Percentiles rank a stretch among this genome's conserved stretches.
Conservation (phyloP, 2,113 vertebrate species). For the Caranx ignobilis region DNA sequence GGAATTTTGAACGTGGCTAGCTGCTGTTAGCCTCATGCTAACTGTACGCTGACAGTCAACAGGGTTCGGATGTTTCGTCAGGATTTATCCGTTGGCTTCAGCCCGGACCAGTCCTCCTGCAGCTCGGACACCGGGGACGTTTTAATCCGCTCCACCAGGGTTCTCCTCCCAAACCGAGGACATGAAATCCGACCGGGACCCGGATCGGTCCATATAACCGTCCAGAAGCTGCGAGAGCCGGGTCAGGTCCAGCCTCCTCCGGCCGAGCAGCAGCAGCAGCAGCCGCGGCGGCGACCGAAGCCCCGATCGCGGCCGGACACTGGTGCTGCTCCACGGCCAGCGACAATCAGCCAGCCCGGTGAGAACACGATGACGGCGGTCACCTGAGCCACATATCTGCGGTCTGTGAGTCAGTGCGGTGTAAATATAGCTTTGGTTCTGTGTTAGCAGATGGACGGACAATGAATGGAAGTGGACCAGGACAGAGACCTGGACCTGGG, state of each 20-base stretch:
- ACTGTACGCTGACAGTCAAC: not conserved
- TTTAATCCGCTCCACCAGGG: constrained; percentile 47
- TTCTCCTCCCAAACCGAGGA: not conserved
- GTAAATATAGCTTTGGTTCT: not conserved
- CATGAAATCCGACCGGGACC: not conserved
- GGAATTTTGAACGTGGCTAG: constrained; percentile 70
- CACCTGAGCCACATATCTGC: no score
- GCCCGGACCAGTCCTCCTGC: constrained; percentile 13
- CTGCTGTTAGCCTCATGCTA: constrained; percentile 18
- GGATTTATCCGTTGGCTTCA: accelerated
- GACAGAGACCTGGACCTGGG: no score
- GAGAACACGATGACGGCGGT: not conserved
- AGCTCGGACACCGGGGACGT: constrained; percentile 38
- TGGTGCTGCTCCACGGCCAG: constrained; percentile 42
- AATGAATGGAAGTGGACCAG: not conserved
- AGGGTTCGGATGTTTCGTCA: constrained; percentile 4
- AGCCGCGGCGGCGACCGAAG: not conserved
- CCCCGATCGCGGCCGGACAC: not conserved
- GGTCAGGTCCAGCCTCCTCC: not conserved
- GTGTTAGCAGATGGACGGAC: not conserved
- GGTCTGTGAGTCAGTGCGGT: no score
- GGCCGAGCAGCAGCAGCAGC: not conserved
- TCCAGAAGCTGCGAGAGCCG: constrained; percentile 28
- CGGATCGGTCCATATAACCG: constrained; percentile 19
- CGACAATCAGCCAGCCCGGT: constrained; percentile 9